Percentiles rank a stretch among this genome's conserved stretches.
phyloP scores from a whole-genome alignment of 2,797 vertebrate species.

The Denticeps clupeoides region DNA sequence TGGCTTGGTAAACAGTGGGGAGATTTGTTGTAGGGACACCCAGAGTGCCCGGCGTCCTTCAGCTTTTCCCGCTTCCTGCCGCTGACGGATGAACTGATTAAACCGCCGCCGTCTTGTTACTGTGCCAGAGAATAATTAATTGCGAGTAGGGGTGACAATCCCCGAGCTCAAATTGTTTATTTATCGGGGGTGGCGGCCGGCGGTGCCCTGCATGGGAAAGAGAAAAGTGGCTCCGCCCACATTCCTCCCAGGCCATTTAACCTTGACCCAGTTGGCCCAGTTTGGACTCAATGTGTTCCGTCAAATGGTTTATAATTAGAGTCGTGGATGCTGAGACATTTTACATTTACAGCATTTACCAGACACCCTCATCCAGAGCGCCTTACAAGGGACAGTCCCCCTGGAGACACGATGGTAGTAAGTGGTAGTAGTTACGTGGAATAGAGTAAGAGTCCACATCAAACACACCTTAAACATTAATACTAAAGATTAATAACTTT shows the following conservation, averaged over 20 bases:
- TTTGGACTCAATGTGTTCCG: conserved; percentile 18
- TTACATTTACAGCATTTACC: too few relatives aligned
- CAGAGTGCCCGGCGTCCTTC: conserved; percentile 14
- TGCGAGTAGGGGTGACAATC: conserved; percentile 17
- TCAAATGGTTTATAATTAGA: conserved; percentile 48
- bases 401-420: too few relatives aligned
- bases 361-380: too few relatives aligned
- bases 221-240: too few relatives aligned
- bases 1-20: conserved; percentile 28
- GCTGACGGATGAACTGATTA: conserved; percentile 26
- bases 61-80: conserved; percentile 1
- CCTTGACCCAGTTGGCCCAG: conserved; percentile 38
- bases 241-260: conserved; percentile 19
- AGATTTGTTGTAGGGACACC: conserved; percentile 14
- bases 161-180: conserved; percentile 25
- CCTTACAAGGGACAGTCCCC: too few relatives aligned
- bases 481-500: too few relatives aligned
- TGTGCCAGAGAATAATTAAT: conserved; percentile 32
- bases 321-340: too few relatives aligned
- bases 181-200: conserved; percentile 12
- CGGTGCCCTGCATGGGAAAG: background rate
- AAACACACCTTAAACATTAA: too few relatives aligned
- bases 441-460: too few relatives aligned
- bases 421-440: too few relatives aligned
- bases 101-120: conserved; percentile 23